Conservation (phyloP, 1,140 invertebrate species). For the Drosophila novamexicana region DNA sequence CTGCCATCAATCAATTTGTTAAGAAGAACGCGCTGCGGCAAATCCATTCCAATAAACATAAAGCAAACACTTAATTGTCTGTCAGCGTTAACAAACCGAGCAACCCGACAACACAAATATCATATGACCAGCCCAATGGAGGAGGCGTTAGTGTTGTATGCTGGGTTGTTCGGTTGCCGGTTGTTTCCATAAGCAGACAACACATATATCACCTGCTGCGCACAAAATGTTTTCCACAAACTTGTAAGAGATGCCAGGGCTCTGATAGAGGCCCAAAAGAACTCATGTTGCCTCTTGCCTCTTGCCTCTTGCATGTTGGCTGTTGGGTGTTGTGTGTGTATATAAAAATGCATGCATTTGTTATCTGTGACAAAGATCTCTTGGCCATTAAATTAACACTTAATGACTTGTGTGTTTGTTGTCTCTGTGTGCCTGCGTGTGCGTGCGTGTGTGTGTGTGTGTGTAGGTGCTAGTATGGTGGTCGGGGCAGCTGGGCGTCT, state of each 20-base stretch:
- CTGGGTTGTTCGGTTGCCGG: conserved; percentile 8
- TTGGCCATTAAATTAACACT: conserved; percentile 82
- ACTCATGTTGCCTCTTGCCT: conserved; percentile 41
- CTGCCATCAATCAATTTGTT: conserved; percentile 76
- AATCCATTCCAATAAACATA: conserved; percentile 82
- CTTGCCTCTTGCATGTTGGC: neutral
- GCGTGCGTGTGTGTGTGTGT: conserved; percentile 20
- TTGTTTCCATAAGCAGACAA: conserved; percentile 66
- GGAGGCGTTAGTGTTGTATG: conserved; percentile 48
- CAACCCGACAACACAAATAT: conserved; percentile 78
- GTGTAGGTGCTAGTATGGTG: conserved; percentile 58
- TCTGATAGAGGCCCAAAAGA: conserved; percentile 62
- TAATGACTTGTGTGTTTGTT: conserved; percentile 76
- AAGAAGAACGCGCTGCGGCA: conserved; percentile 60
- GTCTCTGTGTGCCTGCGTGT: neutral
- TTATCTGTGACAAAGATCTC: conserved; percentile 82
- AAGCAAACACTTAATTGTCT: conserved; percentile 83
- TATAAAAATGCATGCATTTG: conserved; percentile 76
- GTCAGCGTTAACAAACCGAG: conserved; percentile 79
- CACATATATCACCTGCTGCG: conserved; percentile 81
- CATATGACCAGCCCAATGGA: conserved; percentile 63
- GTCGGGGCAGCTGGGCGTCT: conserved; percentile 26
- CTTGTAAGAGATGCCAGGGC: conserved; percentile 78
- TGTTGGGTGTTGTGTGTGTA: conserved; percentile 16
- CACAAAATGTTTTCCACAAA: conserved; percentile 80